Base-by-base conservation (phyloP, 2,888 invertebrate genomes). In the Tinea trinotella region DNA sequence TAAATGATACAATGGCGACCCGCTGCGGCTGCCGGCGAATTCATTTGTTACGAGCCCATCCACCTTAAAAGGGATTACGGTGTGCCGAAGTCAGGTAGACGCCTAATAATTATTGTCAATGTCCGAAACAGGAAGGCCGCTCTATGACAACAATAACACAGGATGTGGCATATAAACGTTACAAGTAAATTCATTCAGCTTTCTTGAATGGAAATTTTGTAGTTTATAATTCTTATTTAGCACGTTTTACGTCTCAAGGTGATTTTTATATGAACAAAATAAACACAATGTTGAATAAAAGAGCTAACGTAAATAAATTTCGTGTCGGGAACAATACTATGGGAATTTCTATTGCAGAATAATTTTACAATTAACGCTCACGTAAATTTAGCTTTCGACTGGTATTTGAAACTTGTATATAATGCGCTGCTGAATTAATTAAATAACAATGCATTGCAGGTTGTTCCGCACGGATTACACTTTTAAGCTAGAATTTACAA, bases 131-230 rank as follows among this genome's bases (percentile, higher is more conserved):
- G 65, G 66, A 70, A 65, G 63, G 67, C 76, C 77, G 76, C 7
- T 35, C 2, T 22, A 34, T 63, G 63, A 63, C 62, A 63, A 74
- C 69, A 76, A 79, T 74, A 66, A 68, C 64, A 77, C 81, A 81
- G 82, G 81, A 82, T 80, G 76, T 76, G 66, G 67, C 69, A 60
- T 62, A 74, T 72, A 74, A 73, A 70, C 63, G 64, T 60, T 58
- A 61, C 64, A 62, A 64, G 46, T 62, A 60, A 60, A 64, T 71
- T 73, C 75, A 76, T 76, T 76, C 74, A 75, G 61, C 59, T 64
- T 70, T 66, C 61, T 60, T 63, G 63, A 64, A 66, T 63, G 64
- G 60, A 60, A 57, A 36, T 22, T 18, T 48, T 53, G 13, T n/a
- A 40, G 19, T 46, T 46, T 9, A 19, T n/a, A 54, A 18, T 9